Evolutionary conservation across 2,797 vertebrate genomes (phyloP), one percentile per base, ranked within the genome.

Genomic region (Cossypha caffra): DNA sequence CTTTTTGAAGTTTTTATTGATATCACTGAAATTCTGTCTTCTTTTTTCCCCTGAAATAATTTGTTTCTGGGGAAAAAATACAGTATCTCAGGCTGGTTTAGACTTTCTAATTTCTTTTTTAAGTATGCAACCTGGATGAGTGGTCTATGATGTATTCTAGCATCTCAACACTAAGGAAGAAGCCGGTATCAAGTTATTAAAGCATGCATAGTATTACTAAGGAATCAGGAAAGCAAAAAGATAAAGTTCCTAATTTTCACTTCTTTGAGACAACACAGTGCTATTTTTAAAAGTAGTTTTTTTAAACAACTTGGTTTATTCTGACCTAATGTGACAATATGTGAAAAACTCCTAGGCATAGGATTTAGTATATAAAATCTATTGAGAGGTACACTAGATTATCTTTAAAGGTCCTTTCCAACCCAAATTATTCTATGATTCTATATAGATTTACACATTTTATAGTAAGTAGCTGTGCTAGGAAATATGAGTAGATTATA

Each of bases 131-230:
- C 7, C 1, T 63, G 17, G 7, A 35, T 52, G 14, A 73, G 7
- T 24, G 0, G 3, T 38, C n/a, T 64, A 4, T 31, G 10, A 50
- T 16, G 4, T 43, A 48, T 7, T 72, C 31, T 45, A 5, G 2
- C 7, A 16, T 76, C 68, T 72, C 54, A 55, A 31, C 21, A 24
- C 2, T 59, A 26, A 64, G 28, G 24, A 13, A 67, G 9, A 68
- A 61, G 2, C 18, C 52, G 15, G 4, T 31, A 57, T n/a, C 3
- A 43, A 77, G 25, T 35, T n/a, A n/a, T 38, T 11, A 62, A 81
- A 80, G 4, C 5, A 71, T 38, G 1, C 2, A 14, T 50, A 59
- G 14, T 24, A 33, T 21, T 55, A 38, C 6, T 75, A 47, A 52
- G 16, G 4, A 82, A 78, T 55, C 29, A 62, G 8, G 13, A 61